Conservation (phyloP, 2,113 vertebrate genomes). For the Bettongia penicillata region DNA sequence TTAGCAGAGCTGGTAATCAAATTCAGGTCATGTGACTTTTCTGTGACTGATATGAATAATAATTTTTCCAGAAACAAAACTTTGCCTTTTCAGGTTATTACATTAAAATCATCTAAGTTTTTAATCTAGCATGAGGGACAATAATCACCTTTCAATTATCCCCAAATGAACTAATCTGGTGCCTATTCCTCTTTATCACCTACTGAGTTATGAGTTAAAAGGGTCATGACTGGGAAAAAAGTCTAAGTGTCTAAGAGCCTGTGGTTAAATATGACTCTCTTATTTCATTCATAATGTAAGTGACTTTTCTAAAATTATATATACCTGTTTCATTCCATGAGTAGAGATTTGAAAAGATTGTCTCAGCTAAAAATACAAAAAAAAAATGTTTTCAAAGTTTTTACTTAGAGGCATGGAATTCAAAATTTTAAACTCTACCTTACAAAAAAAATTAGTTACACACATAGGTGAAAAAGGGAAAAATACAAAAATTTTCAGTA, state of each 20-base stretch:
- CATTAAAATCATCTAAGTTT: neutral
- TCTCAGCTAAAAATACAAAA: conserved; percentile 13
- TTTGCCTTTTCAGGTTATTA: neutral
- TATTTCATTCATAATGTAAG: conserved; percentile 31
- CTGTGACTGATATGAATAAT: neutral
- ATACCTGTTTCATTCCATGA: neutral
- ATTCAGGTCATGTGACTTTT: neutral
- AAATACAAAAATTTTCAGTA: conserved; percentile 15
- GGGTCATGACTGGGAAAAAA: neutral
- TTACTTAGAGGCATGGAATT: conserved; percentile 29
- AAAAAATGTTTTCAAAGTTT: conserved; percentile 17
- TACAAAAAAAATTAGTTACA: conserved; percentile 46
- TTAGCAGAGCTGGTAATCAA: neutral
- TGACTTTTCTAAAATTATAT: neutral
- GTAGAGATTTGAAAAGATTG: neutral
- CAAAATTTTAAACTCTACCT: conserved; percentile 21
- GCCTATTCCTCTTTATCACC: neutral
- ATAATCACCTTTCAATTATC: neutral
- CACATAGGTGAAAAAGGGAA: conserved; percentile 13
- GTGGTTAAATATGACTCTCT: neutral
- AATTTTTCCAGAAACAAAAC: neutral
- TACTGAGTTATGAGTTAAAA: neutral
- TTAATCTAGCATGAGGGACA: neutral
- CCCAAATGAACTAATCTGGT: neutral
- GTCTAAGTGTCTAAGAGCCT: neutral